A percentile compares a stretch with the other conserved stretches of the same genome.
phyloP scores from a whole-genome alignment of 2,888 invertebrate genomes.

The Onchidella celtica region DNA sequence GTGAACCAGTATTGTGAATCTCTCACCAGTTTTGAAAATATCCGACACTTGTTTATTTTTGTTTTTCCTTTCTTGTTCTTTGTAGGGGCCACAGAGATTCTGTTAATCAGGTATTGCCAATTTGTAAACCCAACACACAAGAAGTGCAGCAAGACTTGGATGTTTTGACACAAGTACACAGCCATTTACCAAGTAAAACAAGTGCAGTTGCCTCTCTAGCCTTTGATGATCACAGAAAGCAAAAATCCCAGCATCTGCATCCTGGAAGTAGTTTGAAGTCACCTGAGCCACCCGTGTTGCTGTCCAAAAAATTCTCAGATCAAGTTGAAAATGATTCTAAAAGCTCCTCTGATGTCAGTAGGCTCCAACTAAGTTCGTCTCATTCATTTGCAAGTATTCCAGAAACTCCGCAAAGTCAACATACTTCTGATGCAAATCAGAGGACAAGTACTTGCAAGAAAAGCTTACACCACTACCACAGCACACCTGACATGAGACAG shows the following conservation, averaged over 20 bases:
- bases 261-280: neutral
- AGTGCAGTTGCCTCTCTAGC: neutral
- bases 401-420: conserved; percentile 15
- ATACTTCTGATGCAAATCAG: neutral
- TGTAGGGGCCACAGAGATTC: too few species aligned
- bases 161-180: conserved; percentile 46
- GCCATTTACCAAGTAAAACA: too few species aligned
- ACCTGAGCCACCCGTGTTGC: conserved; percentile 17
- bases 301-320: neutral
- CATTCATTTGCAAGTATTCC: neutral
- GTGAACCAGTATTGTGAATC: too few species aligned
- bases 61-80: neutral
- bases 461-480: conserved; percentile 56
- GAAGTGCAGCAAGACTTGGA: conserved; percentile 22
- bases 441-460: conserved; percentile 41
- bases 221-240: neutral
- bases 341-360: neutral
- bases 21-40: too few species aligned
- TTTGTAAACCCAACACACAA: conserved; percentile 17
- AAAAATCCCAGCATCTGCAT: neutral
- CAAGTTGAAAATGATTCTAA: neutral
- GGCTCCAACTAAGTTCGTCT: neutral
- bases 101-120: conserved; percentile 13
- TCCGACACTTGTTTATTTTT: neutral
- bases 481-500: conserved; percentile 62